phyloP scores from a whole-genome alignment of 1,140 invertebrate genomes.

The Melanaphis sacchari region DNA sequence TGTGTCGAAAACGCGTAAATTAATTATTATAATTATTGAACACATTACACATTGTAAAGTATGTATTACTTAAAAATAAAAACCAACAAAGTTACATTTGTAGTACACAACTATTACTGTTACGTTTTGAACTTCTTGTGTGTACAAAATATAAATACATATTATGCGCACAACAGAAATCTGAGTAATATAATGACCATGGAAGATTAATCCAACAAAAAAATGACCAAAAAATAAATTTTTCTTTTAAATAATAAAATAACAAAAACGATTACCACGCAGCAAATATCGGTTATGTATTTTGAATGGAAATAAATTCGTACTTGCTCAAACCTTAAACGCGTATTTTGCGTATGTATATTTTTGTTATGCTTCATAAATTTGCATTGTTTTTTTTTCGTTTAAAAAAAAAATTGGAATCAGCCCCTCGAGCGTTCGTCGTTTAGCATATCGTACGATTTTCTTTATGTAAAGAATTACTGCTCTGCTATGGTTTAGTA shows the following conservation, averaged over 20 bases:
- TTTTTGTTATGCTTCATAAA: slow-evolving; percentile 52
- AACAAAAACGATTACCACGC: not conserved
- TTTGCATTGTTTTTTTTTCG: slow-evolving; percentile 35
- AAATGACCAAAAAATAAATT: not conserved
- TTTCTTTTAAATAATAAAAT: not conserved
- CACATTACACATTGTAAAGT: too few species aligned
- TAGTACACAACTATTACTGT: too few species aligned
- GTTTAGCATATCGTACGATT: slow-evolving; percentile 56
- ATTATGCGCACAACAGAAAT: too few species aligned
- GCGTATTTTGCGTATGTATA: not conserved
- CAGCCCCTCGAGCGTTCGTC: slow-evolving; percentile 41
- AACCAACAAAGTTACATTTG: too few species aligned
- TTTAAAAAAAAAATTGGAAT: slow-evolving; percentile 31
- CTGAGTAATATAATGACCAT: not conserved
- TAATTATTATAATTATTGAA: too few species aligned
- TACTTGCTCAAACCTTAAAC: not conserved
- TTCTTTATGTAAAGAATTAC: slow-evolving; percentile 51
- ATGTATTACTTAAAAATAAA: too few species aligned
- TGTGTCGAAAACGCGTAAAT: too few species aligned
- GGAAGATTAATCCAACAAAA: not conserved
- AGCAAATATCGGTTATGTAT: not conserved
- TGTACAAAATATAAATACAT: too few species aligned
- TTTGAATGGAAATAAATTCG: not conserved
- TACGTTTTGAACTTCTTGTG: too few species aligned
- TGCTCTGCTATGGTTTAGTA: slow-evolving; percentile 19